Evolutionary conservation across 2,888 invertebrate species (phyloP).

Genomic region (Dichetophora obliterata): DNA sequence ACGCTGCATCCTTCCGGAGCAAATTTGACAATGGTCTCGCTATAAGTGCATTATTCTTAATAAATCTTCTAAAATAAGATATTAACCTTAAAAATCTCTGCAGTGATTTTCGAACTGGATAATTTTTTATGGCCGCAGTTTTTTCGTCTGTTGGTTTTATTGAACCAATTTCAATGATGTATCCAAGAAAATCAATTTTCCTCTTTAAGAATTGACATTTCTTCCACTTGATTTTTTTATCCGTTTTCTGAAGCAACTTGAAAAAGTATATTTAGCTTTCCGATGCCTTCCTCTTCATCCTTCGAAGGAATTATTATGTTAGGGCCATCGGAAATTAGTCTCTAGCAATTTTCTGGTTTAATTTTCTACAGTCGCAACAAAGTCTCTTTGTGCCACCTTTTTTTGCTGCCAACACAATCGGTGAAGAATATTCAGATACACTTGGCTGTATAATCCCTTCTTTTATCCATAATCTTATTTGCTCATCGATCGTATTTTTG

Average conservation of each 20-base stretch:
- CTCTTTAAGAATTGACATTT: background rate
- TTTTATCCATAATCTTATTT: background rate
- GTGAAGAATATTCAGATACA: background rate
- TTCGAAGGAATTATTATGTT: constrained; percentile 29
- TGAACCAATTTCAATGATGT: constrained; percentile 35
- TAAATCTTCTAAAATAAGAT: constrained; percentile 42
- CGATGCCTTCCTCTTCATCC: too few species aligned
- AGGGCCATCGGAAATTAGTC: background rate
- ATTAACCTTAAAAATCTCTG: constrained; percentile 44
- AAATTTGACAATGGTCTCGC: too few species aligned
- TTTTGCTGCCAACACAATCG: background rate
- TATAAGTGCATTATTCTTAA: constrained; percentile 47
- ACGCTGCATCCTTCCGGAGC: constrained; percentile 38
- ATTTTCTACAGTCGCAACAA: background rate
- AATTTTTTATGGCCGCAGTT: constrained; percentile 26
- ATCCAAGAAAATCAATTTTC: constrained; percentile 45
- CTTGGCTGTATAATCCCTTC: too few species aligned
- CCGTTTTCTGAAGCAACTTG: background rate
- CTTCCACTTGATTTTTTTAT: background rate
- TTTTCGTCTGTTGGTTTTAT: constrained; percentile 39
- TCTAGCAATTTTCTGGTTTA: background rate
- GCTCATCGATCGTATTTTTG: background rate
- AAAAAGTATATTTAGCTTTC: constrained; percentile 14
- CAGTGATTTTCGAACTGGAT: constrained; percentile 36
- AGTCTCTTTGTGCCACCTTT: background rate